Evolutionary conservation across 1,140 invertebrate genomes (phyloP), one percentile per base, ranked within the genome.

Genomic region (Zaprionus capensis): DNA sequence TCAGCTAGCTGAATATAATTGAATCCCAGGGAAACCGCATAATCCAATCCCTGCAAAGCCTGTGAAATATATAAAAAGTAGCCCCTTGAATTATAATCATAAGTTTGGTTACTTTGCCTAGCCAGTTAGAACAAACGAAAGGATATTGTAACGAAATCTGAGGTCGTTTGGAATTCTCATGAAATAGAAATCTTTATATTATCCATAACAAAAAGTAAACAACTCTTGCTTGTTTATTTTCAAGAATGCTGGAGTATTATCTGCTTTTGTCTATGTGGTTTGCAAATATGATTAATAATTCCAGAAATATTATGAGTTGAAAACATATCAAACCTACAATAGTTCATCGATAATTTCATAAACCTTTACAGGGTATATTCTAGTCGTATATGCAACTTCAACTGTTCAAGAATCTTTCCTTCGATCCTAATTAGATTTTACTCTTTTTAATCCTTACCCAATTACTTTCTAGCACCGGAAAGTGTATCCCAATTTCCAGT

Each of bases 1-100:
- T 51, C 11, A 24, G 46, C 46, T 38, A 24, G 46, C 46, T 17
- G 22, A 26, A 24, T 20, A 67, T 57, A 58, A 51, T 67, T 57
- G 41, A 56, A 56, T 56, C 53, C 53, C 53, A 15, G 14, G 20
- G 20, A 31, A 17, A 15, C 22, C 22, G 14, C 20, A 56, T 28
- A 56, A 28, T 56, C 24, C 22, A 56, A 26, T 24, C 26, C 7
- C 5, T 56, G 22, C 53, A 15, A 26, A 15, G 20, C 24, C 46
- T 9, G 11, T 12, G 11, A 20, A 7, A 46, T 11, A 7, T 20
- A 49, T 2, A 51, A 24, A 24, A 46, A 46, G n/a, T 17, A 46
- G 6, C n/a, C 41, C 41, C 41, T 17, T 46, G 2, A 46, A 46
- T 46, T 46, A 46, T 46, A 46, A 46, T 46, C 41, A 46, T 7